Percentiles rank a stretch among this genome's conserved stretches.
These are phyloP conservation scores for Orius insidiosus DNA, from an alignment of 1,140 invertebrate species.

Conservation along the genomic window DNA sequence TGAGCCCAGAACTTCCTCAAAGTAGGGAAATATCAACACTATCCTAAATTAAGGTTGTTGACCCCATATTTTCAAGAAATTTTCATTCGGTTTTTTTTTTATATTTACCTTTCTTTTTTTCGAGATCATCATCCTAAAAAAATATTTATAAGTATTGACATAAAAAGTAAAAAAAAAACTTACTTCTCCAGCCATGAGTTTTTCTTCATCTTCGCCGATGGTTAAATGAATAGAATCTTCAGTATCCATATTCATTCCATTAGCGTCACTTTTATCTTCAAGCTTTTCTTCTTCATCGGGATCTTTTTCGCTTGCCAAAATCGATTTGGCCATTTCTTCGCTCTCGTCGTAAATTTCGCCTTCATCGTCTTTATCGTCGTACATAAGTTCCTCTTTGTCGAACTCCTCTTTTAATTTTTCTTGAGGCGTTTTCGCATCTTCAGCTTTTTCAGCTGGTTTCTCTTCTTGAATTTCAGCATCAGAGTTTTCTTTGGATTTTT, in stretches of 20 bases:
- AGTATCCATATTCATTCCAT: constrained; percentile 40
- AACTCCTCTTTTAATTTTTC: constrained; percentile 19
- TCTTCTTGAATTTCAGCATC: not conserved
- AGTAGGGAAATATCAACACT: no score
- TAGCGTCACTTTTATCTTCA: constrained; percentile 16
- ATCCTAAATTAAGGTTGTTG: no score
- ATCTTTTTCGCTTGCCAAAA: not conserved
- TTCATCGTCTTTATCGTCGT: constrained; percentile 13
- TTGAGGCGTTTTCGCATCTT: constrained; percentile 16
- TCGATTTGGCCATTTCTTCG: not conserved
- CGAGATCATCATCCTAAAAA: constrained; percentile 18
- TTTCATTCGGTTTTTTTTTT: no score
- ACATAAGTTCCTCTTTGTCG: constrained; percentile 14
- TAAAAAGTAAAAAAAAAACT: no score
- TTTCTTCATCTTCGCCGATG: constrained; percentile 60
- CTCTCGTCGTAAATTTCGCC: constrained; percentile 4
- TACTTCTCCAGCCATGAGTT: constrained; percentile 58
- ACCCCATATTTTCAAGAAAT: no score
- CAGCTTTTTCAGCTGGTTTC: constrained; percentile 20
- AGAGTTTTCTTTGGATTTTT: not conserved
- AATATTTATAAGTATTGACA: constrained; percentile 5
- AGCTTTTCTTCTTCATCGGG: not conserved
- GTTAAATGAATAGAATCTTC: constrained; percentile 67
- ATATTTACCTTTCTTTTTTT: constrained; percentile 19
- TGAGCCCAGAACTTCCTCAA: no score